Evolutionary conservation across 2,113 vertebrate species (phyloP).

Genomic region (Poeciliopsis prolifica): DNA sequence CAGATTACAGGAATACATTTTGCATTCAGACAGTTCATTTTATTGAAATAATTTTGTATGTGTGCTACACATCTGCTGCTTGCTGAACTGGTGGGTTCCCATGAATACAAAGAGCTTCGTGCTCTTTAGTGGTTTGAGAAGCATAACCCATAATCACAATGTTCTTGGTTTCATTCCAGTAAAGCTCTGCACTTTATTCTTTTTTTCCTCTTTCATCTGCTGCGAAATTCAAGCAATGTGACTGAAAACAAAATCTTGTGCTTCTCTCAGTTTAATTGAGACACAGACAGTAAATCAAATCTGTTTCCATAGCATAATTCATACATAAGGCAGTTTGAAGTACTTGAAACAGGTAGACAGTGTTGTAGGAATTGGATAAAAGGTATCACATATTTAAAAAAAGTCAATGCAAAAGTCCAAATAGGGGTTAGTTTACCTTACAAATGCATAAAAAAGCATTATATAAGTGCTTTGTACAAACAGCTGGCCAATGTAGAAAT

Average conservation of each 20-base stretch:
- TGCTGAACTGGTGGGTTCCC: neutral
- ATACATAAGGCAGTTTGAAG: too few relatives aligned
- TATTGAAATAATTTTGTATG: neutral
- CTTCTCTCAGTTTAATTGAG: neutral
- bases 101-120: accelerated
- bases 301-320: too few relatives aligned
- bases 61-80: neutral
- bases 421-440: too few relatives aligned
- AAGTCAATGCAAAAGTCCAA: too few relatives aligned
- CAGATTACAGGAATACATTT: neutral
- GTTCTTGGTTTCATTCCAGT: neutral
- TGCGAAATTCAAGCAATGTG: neutral
- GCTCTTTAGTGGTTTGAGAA: neutral
- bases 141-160: conserved; percentile 7
- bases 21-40: neutral
- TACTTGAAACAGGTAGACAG: too few relatives aligned
- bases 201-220: neutral
- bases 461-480: too few relatives aligned
- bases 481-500: too few relatives aligned
- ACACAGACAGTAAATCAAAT: neutral
- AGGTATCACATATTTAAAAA: too few relatives aligned
- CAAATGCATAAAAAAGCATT: too few relatives aligned
- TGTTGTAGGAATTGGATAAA: too few relatives aligned
- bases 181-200: neutral
- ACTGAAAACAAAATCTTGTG: neutral